These are phyloP conservation scores for Amblyopsis rosae DNA, from an alignment of 2,113 vertebrate species.

Conservation along the genomic window DNA sequence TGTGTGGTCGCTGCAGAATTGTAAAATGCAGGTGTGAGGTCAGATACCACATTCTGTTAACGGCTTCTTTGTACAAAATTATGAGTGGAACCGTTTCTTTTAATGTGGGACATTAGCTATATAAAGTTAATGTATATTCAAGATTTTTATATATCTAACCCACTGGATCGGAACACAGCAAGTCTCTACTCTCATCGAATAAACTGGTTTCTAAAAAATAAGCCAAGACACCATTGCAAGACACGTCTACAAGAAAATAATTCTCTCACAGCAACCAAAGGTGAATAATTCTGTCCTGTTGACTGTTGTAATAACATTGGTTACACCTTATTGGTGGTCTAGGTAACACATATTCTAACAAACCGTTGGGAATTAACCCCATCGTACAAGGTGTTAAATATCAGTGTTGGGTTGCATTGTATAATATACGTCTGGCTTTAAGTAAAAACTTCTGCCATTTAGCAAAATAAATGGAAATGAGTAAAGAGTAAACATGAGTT, in stretches of 20 bases:
- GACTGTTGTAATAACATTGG: constrained; percentile 16
- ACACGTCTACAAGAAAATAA: background rate
- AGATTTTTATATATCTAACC: constrained; percentile 8
- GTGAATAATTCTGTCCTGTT: constrained; percentile 30
- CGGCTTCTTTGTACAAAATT: constrained; percentile 15
- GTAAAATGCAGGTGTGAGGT: constrained; percentile 26
- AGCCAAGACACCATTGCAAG: constrained; percentile 18
- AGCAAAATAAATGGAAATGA: constrained; percentile 46
- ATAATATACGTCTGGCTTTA: constrained; percentile 10
- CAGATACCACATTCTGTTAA: constrained; percentile 16
- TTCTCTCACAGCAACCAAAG: constrained; percentile 14
- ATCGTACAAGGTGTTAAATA: constrained; percentile 10
- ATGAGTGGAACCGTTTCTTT: background rate
- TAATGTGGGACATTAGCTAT: background rate
- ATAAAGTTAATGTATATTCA: background rate
- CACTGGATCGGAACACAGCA: constrained; percentile 9
- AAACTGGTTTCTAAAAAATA: constrained; percentile 14
- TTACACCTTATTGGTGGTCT: constrained; percentile 11
- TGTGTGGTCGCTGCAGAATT: constrained; percentile 17
- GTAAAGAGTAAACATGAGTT: constrained; percentile 53
- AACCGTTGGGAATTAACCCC: constrained; percentile 3
- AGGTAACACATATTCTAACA: constrained; percentile 28
- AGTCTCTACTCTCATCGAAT: constrained; percentile 18
- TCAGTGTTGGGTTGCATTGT: constrained; percentile 8
- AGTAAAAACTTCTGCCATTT: constrained; percentile 40